A percentile compares a stretch with the other conserved stretches of the same genome.
Conservation (phyloP, 1,140 invertebrate genomes). For the Cydia strobilella region DNA sequence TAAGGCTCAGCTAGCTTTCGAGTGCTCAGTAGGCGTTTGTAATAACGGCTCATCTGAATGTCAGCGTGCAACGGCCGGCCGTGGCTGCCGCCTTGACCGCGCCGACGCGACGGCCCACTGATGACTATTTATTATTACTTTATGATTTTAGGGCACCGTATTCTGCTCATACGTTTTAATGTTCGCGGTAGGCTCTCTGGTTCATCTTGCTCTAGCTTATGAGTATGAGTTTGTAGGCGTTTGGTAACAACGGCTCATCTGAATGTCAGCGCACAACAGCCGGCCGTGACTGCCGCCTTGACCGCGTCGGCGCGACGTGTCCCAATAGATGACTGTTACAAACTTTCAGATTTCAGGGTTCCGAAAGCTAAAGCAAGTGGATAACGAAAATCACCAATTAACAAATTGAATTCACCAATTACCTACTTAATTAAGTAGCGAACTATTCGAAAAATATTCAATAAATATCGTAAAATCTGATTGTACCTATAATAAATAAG, state of each 20-base stretch:
- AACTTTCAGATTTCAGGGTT: background rate
- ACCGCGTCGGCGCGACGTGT: background rate
- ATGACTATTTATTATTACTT: background rate
- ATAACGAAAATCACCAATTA: too few relatives aligned
- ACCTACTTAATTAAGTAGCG: too few relatives aligned
- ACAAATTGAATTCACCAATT: too few relatives aligned
- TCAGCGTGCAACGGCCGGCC: conserved; percentile 24
- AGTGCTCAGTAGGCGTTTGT: background rate
- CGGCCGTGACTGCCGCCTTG: conserved; percentile 21
- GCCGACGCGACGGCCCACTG: background rate
- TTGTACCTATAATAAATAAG: too few relatives aligned
- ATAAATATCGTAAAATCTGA: too few relatives aligned
- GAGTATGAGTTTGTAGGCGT: background rate
- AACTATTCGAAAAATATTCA: too few relatives aligned
- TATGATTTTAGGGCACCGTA: too few relatives aligned
- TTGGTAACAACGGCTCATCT: background rate
- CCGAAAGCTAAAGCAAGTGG: background rate
- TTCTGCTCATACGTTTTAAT: too few relatives aligned
- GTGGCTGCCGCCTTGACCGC: conserved; percentile 12
- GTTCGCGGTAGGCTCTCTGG: too few relatives aligned
- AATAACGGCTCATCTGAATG: conserved; percentile 8
- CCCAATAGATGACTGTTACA: background rate
- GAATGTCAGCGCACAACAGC: conserved; percentile 14
- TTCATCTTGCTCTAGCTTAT: too few relatives aligned
- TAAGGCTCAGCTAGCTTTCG: too few relatives aligned